Base-by-base conservation (phyloP, 2,888 invertebrate genomes). In the Epistrophella euchroma region DNA sequence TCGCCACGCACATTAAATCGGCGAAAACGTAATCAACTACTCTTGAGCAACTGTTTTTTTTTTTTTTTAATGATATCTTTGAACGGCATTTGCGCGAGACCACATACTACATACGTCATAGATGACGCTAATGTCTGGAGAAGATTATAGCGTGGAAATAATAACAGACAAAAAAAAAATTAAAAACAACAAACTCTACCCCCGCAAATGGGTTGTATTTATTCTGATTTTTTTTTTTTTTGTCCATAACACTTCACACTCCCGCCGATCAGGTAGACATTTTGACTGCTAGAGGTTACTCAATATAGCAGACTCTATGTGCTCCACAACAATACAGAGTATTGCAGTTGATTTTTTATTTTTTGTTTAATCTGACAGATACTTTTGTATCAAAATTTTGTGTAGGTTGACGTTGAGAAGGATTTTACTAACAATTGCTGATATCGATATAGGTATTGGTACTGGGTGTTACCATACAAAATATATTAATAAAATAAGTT, bases 181-280 rank as follows among this genome's bases (percentile, higher is more conserved):
- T n/a, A 35, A 19, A 47, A 60, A 55, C 60, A 52, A 56, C 45
- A 45, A 62, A 32, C 37, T 43, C 71, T 45, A 47, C 76, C 81
- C 85, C 81, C 81, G 56, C 81, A 76, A 76, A 72, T 74, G 52
- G 35, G 52, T 56, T 35, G 28, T 58, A 28, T 70, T 62, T 5
- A 37, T 17, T 62, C 28, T 9, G 37, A 17, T 50, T 60, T 62
- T 17, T 52, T 52, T 25, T 58, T 40, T 22, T 28, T 28, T 28
- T 28, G 28, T 28, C 4, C 28, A 28, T 28, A 45, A 45, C 77
- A 73, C 43, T 66, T 56, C 56, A 55, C 72, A 85, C 76, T 80
- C 68, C 75, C 75, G 11, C 52, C 52, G 28, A 52, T 68, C 84
- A 76, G 85, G 85, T 85, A 85, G 85, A 85, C 85, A 76, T 45